Conservation (phyloP, 2,113 vertebrate genomes). For the Atrichornis clamosus region DNA sequence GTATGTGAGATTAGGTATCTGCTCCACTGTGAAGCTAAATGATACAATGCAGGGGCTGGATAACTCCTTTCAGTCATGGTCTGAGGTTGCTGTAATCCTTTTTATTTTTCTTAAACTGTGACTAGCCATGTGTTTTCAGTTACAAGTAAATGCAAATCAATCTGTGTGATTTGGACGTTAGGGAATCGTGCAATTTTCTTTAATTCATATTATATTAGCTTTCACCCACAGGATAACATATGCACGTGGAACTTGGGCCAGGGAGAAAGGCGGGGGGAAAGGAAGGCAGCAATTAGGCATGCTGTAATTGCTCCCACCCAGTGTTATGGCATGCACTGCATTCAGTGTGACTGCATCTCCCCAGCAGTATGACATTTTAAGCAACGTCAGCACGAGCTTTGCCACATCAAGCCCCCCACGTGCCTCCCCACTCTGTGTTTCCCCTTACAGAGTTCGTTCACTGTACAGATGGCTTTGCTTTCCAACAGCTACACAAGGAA, state of each 20-base stretch:
- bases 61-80: constrained; percentile 64
- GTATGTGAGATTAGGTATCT: constrained; percentile 70
- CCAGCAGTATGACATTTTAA: background rate
- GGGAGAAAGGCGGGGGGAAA: background rate
- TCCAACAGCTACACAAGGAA: background rate
- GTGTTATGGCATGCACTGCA: background rate
- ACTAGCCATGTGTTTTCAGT: constrained; percentile 64
- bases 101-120: constrained; percentile 49
- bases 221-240: background rate
- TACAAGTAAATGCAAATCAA: constrained; percentile 65
- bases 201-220: constrained; percentile 2
- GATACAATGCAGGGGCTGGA: constrained; percentile 50
- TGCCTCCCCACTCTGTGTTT: background rate
- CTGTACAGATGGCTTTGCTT: background rate
- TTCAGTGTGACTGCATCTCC: background rate
- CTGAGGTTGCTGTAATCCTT: constrained; percentile 58
- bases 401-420: background rate
- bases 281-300: background rate
- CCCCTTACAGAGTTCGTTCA: background rate
- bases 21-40: constrained; percentile 60
- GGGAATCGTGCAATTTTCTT: background rate
- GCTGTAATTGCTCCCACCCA: background rate
- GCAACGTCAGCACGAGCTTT: background rate
- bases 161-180: background rate
- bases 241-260: background rate